These are phyloP conservation scores for Gastrophryne carolinensis DNA, from an alignment of 2,797 vertebrate genomes.

Conservation along the genomic window DNA sequence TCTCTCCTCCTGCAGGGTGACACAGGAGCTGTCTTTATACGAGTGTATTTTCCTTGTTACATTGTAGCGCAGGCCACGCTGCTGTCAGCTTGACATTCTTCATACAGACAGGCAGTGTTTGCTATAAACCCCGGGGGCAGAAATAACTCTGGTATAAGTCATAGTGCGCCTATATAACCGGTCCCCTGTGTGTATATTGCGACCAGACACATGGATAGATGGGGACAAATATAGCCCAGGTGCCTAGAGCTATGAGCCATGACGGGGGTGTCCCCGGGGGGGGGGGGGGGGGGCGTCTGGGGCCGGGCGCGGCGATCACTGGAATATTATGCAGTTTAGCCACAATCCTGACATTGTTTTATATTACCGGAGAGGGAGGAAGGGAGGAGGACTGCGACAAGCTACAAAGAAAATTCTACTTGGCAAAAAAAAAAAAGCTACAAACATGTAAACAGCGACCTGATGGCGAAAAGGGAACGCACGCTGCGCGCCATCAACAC, in stretches of 20 bases:
- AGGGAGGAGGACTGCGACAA: background rate
- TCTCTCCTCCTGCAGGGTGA: too few species aligned
- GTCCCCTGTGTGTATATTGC: background rate
- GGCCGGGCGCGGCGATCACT: background rate
- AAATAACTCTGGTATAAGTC: too few species aligned
- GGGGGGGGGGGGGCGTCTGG: background rate
- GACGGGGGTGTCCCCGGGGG: background rate
- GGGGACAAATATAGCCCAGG: background rate
- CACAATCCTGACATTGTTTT: conserved; percentile 31
- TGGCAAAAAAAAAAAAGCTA: background rate
- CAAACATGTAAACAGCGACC: too few species aligned
- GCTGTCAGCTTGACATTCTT: too few species aligned
- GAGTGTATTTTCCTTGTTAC: too few species aligned
- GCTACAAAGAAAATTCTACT: background rate
- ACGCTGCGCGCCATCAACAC: background rate
- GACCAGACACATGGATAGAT: background rate
- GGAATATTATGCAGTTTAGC: background rate
- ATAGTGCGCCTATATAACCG: background rate
- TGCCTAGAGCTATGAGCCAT: background rate
- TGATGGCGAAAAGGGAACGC: too few species aligned
- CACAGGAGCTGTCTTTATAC: too few species aligned
- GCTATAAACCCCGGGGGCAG: too few species aligned
- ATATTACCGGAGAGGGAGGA: background rate
- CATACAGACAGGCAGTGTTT: too few species aligned
- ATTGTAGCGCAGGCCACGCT: too few species aligned